phyloP scores from a whole-genome alignment of 2,888 invertebrate species.

The Boloria selene region DNA sequence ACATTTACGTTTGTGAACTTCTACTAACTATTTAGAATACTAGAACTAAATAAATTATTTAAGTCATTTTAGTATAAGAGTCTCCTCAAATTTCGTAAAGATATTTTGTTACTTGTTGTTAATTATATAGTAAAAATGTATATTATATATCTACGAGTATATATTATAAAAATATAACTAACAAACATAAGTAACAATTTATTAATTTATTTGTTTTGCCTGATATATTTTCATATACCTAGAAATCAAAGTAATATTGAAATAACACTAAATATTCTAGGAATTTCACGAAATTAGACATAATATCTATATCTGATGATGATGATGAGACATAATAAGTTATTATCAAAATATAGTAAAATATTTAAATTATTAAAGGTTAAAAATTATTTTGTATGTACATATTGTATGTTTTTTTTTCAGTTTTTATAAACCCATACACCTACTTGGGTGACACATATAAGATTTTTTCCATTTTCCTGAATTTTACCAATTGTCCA shows the following conservation, averaged over 20 bases:
- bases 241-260: background rate
- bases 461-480: too few species aligned
- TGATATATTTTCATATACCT: background rate
- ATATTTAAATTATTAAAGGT: background rate
- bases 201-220: background rate
- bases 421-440: background rate
- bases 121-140: too few species aligned
- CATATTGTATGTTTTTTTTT: too few species aligned
- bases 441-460: too few species aligned
- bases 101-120: background rate
- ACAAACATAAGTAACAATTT: too few species aligned
- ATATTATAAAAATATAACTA: too few species aligned
- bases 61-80: background rate
- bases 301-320: too few species aligned
- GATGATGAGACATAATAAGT: too few species aligned
- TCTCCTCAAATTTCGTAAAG: background rate
- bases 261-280: background rate
- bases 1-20: conserved; percentile 20
- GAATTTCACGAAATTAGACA: conserved; percentile 11
- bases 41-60: background rate
- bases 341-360: background rate
- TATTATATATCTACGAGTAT: too few species aligned
- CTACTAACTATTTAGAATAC: background rate
- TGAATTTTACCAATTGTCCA: too few species aligned
- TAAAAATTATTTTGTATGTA: background rate